Evolutionary conservation across 2,113 vertebrate genomes (phyloP).

Genomic region (Alectura lathami): DNA sequence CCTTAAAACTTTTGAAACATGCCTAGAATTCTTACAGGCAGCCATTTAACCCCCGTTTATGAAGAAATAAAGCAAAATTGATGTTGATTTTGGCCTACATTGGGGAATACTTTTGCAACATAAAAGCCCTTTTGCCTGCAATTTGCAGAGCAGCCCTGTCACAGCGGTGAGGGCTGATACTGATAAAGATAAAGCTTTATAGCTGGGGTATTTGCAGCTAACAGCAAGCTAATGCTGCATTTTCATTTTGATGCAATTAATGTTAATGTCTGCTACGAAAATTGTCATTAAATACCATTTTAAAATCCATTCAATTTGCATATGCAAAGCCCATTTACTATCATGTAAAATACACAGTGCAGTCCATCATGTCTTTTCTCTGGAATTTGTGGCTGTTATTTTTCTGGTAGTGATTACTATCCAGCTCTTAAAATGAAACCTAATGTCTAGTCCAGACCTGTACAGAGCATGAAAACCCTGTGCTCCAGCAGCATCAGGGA

Average conservation of each 20-base stretch:
- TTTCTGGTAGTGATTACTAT: slow-evolving; percentile 64
- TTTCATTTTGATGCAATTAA: slow-evolving; percentile 85
- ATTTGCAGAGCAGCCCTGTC: slow-evolving; percentile 77
- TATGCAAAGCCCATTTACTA: slow-evolving; percentile 82
- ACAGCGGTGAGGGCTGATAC: slow-evolving; percentile 47
- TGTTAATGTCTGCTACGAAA: slow-evolving; percentile 82
- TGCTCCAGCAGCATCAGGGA: background rate
- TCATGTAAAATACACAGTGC: slow-evolving; percentile 61
- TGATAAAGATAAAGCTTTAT: slow-evolving; percentile 85
- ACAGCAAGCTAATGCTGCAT: slow-evolving; percentile 83
- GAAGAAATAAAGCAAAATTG: slow-evolving; percentile 82
- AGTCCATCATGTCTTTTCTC: slow-evolving; percentile 67
- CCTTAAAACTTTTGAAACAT: slow-evolving; percentile 12
- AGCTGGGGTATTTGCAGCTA: slow-evolving; percentile 71
- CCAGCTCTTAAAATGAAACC: slow-evolving; percentile 56
- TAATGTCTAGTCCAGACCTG: slow-evolving; percentile 33
- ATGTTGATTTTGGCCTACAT: slow-evolving; percentile 75
- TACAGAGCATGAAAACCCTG: background rate
- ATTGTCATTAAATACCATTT: slow-evolving; percentile 89
- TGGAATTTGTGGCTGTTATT: slow-evolving; percentile 59
- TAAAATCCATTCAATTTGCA: slow-evolving; percentile 89
- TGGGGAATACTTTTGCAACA: slow-evolving; percentile 71
- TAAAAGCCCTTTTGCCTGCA: slow-evolving; percentile 81
- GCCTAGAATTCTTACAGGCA: slow-evolving; percentile 55
- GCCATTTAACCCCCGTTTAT: slow-evolving; percentile 83